Conservation (phyloP, 2,888 invertebrate genomes). For the Diadegma fenestrale region DNA sequence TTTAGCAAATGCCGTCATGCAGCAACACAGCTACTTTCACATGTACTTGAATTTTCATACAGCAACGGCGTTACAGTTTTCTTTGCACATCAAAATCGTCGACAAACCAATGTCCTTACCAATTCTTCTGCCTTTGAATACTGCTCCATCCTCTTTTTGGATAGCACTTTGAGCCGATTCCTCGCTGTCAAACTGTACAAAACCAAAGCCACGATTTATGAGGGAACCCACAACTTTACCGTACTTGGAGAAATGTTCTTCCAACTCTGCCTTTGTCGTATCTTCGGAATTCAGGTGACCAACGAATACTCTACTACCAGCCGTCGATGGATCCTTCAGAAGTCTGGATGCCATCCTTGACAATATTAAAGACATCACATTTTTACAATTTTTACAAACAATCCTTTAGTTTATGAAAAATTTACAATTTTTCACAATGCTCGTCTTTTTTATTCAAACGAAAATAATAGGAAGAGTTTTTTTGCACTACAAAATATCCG, state of each 20-base stretch:
- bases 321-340: slow-evolving; percentile 91
- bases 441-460: not conserved
- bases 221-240: slow-evolving; percentile 90
- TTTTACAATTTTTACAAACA: not conserved
- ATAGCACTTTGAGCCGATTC: slow-evolving; percentile 92
- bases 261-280: slow-evolving; percentile 88
- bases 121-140: slow-evolving; percentile 90
- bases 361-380: not conserved
- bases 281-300: slow-evolving; percentile 91
- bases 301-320: slow-evolving; percentile 92
- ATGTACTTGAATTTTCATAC: not conserved
- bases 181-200: slow-evolving; percentile 93
- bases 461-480: not conserved
- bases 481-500: not conserved
- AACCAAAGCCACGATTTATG: slow-evolving; percentile 93
- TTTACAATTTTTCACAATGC: not conserved
- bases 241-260: slow-evolving; percentile 91
- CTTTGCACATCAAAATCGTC: not conserved
- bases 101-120: slow-evolving; percentile 85
- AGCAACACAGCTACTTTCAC: not conserved
- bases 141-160: slow-evolving; percentile 88
- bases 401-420: not conserved
- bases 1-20: not conserved
- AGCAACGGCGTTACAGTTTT: slow-evolving; percentile 78
- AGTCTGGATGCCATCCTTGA: slow-evolving; percentile 75